Percentiles rank a stretch among this genome's conserved stretches.
Evolutionary conservation across 2,888 invertebrate genomes (phyloP).

Genomic region (Deladenus siricidicola): DNA sequence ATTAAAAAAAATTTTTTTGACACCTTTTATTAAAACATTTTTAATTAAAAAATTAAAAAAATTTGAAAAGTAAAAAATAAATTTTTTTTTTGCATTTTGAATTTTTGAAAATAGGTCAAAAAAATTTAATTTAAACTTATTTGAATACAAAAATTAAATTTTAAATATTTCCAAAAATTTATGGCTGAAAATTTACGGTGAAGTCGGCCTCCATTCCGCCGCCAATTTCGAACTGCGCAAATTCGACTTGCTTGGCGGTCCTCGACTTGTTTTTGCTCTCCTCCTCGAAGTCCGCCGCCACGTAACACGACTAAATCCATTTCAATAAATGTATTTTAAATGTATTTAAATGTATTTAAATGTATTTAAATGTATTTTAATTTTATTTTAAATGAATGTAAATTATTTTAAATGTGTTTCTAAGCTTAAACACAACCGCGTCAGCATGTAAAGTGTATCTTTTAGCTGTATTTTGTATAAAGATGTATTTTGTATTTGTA

Average conservation of each 20-base stretch:
- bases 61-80: background rate
- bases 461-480: too few species aligned
- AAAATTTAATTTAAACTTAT: background rate
- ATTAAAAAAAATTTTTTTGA: background rate
- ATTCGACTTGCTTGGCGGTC: conserved; percentile 24
- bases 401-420: too few species aligned
- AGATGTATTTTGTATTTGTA: background rate
- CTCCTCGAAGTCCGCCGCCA: conserved; percentile 56
- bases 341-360: too few species aligned
- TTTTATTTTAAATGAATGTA: too few species aligned
- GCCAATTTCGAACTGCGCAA: conserved; percentile 38
- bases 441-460: background rate
- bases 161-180: background rate
- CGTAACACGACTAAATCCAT: conserved; percentile 55
- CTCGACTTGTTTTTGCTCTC: conserved; percentile 43
- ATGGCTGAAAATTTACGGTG: conserved; percentile 9
- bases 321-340: background rate
- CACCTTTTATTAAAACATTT: background rate
- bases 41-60: conserved; percentile 6
- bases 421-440: background rate
- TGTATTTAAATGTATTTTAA: too few species aligned
- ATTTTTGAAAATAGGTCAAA: background rate
- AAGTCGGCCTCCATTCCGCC: conserved; percentile 27
- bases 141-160: background rate
- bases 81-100: background rate